phyloP scores from a whole-genome alignment of 2,797 vertebrate genomes.

The Tympanoctomys barrerae region DNA sequence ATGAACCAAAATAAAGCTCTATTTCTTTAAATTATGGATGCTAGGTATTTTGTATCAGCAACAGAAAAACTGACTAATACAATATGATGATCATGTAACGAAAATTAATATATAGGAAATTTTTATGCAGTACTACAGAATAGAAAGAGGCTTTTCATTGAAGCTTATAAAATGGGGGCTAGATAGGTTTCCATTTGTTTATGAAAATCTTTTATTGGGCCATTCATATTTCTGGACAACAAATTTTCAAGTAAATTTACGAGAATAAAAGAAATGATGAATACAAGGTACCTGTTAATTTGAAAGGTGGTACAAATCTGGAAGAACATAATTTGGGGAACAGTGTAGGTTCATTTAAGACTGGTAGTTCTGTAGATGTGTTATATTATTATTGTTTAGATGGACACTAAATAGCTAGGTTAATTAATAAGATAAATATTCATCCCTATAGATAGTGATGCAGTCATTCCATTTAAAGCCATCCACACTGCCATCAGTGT shows the following conservation, averaged over 20 bases:
- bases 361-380: neutral
- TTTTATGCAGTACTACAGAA: constrained; percentile 22
- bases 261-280: constrained; percentile 26
- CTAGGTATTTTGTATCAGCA: neutral
- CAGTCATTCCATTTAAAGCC: neutral
- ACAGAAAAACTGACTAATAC: neutral
- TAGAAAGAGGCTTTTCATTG: neutral
- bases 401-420: neutral
- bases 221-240: neutral
- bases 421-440: neutral
- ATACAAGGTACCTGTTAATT: neutral
- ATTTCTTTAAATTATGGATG: neutral
- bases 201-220: constrained; percentile 32
- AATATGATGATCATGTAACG: neutral
- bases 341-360: constrained; percentile 21
- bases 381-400: neutral
- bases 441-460: neutral
- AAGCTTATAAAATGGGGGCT: neutral
- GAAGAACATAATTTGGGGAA: neutral
- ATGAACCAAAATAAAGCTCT: neutral
- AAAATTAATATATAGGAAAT: neutral
- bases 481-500: neutral
- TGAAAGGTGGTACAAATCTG: neutral
- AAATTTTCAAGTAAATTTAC: constrained; percentile 35
- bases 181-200: constrained; percentile 20